phyloP scores from a whole-genome alignment of 1,140 invertebrate species.

The Bombus ignitus region DNA sequence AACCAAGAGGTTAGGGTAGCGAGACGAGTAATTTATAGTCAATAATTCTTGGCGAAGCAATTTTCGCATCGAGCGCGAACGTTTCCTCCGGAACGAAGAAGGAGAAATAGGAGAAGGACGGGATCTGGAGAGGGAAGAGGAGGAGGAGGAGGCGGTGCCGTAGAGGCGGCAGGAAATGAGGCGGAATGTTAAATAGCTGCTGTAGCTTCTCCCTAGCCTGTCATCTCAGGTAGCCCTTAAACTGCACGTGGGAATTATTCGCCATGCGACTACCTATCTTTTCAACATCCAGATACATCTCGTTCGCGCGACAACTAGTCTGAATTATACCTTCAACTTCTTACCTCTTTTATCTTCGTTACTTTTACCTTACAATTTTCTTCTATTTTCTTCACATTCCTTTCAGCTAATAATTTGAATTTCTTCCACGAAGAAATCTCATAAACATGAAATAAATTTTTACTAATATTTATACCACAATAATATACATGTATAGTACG shows the following conservation, averaged over 20 bases:
- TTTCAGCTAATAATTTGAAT: too few relatives aligned
- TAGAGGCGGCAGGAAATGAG: conserved; percentile 71
- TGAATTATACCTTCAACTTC: neutral
- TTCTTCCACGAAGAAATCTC: too few relatives aligned
- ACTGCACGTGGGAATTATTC: conserved; percentile 49
- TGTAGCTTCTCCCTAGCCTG: conserved; percentile 47
- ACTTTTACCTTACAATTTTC: neutral
- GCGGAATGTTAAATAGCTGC: conserved; percentile 75
- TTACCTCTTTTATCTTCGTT: neutral
- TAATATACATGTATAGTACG: too few relatives aligned
- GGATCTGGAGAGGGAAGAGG: neutral
- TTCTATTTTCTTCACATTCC: neutral
- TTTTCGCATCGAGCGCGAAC: conserved; percentile 76
- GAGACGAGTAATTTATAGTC: conserved; percentile 78
- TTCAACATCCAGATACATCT: conserved; percentile 2
- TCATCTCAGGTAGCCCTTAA: conserved; percentile 52
- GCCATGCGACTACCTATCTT: conserved; percentile 25
- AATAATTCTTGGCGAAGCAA: conserved; percentile 77
- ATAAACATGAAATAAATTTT: too few relatives aligned
- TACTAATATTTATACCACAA: too few relatives aligned
- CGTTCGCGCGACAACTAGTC: neutral
- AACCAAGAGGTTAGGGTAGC: conserved; percentile 65
- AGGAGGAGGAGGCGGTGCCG: conserved; percentile 17
- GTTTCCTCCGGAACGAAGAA: conserved; percentile 64
- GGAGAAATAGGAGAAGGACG: conserved; percentile 38